Conservation (phyloP, 1,140 invertebrate genomes). For the Brachionus asplanchnoidis region DNA sequence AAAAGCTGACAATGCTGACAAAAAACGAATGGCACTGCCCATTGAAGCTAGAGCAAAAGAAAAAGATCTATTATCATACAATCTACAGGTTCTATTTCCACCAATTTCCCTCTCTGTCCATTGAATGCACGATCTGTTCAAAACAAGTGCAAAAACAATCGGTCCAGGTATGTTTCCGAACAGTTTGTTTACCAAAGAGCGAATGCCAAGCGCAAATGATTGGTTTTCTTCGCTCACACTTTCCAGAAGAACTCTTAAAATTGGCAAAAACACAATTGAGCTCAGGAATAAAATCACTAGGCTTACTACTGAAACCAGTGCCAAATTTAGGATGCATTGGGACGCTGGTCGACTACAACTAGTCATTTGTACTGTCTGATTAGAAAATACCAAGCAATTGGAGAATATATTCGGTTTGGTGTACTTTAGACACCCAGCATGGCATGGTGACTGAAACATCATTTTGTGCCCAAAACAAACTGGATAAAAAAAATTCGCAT, state of each 20-base stretch:
- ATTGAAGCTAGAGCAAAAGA: background rate
- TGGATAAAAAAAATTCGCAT: constrained; percentile 25
- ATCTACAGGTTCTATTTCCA: background rate
- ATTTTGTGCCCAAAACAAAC: background rate
- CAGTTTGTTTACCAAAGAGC: constrained; percentile 12
- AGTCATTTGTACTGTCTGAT: background rate
- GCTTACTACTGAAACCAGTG: background rate
- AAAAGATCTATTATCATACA: constrained; percentile 13
- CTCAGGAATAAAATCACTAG: background rate
- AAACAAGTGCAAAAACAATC: constrained; percentile 30
- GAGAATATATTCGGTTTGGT: background rate
- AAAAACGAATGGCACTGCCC: background rate
- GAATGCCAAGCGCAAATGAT: constrained; percentile 29
- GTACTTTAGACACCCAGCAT: background rate
- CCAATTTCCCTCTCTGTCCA: background rate
- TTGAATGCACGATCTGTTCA: constrained; percentile 6
- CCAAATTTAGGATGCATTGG: background rate
- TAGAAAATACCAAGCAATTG: background rate
- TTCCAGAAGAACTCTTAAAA: constrained; percentile 22
- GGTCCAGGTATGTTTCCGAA: constrained; percentile 39
- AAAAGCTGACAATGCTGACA: background rate
- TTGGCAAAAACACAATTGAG: constrained; percentile 8
- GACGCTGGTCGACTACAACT: background rate
- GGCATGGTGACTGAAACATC: constrained; percentile 36
- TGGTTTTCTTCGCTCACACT: background rate